Evolutionary conservation across 2,888 invertebrate genomes (phyloP).

Genomic region (Molorchus minor): DNA sequence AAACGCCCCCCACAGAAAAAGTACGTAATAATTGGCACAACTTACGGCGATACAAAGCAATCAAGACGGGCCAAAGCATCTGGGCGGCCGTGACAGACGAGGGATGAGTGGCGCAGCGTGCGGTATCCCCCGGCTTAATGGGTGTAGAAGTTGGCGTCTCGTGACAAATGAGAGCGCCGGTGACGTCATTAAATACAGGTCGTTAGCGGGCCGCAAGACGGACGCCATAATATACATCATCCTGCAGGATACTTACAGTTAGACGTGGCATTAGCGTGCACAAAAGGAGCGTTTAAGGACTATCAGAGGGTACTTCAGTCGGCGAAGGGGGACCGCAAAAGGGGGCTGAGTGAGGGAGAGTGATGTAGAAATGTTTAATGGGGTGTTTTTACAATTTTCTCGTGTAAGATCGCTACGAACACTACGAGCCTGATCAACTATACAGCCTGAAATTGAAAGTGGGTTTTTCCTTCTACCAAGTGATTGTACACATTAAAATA

Average conservation of each 20-base stretch:
- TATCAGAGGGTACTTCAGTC: conserved; percentile 6
- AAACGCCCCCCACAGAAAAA: conserved; percentile 2
- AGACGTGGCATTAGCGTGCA: conserved; percentile 17
- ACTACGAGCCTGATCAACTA: too few species aligned
- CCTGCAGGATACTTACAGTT: conserved; percentile 14
- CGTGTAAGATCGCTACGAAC: too few species aligned
- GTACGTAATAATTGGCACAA: conserved; percentile 24
- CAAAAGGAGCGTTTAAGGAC: conserved; percentile 11
- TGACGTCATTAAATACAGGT: conserved; percentile 49
- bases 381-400: too few species aligned
- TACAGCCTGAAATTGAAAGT: too few species aligned
- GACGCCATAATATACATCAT: conserved; percentile 45
- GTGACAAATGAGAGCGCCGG: conserved; percentile 48
- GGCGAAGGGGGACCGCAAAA: not conserved
- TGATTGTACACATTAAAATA: too few species aligned
- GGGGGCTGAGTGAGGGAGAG: not conserved
- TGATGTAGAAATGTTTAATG: not conserved
- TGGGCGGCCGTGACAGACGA: conserved; percentile 36
- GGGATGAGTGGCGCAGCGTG: conserved; percentile 30
- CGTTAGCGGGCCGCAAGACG: conserved; percentile 47
- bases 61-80: conserved; percentile 41
- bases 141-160: conserved; percentile 44
- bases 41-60: conserved; percentile 38
- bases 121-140: conserved; percentile 34
- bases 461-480: too few species aligned